These are phyloP conservation scores for Trichonephila clavipes DNA, from an alignment of 1,140 invertebrate species.

Conservation along the genomic window DNA sequence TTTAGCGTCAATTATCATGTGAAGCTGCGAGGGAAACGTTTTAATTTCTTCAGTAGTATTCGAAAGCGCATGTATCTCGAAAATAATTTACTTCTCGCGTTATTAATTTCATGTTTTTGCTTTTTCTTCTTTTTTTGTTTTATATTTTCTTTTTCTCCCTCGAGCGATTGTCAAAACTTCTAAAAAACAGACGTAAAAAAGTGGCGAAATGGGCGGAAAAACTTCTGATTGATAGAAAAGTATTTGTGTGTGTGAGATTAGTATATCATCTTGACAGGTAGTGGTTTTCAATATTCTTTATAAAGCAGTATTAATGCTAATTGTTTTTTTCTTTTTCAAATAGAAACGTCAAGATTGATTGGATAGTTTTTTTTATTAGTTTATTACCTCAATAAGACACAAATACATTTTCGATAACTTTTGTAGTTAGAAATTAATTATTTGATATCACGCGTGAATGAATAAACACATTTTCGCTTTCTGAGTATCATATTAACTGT, in stretches of 20 bases:
- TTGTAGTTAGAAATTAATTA: too few relatives aligned
- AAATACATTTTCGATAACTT: too few relatives aligned
- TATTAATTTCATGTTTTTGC: neutral
- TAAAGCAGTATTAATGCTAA: too few relatives aligned
- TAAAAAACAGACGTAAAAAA: neutral
- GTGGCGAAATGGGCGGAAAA: neutral
- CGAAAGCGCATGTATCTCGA: neutral
- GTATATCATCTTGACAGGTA: neutral
- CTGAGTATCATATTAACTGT: too few relatives aligned
- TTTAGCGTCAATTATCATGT: constrained; percentile 14
- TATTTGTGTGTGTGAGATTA: neutral
- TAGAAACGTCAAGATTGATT: too few relatives aligned
- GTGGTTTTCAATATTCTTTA: neutral
- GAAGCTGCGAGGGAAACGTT: neutral
- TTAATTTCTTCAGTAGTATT: neutral
- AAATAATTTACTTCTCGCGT: neutral
- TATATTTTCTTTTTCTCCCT: neutral
- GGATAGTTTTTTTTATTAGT: too few relatives aligned
- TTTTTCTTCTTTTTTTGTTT: neutral
- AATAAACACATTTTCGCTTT: too few relatives aligned
- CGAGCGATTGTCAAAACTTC: neutral
- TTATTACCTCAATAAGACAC: too few relatives aligned
- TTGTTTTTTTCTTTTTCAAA: too few relatives aligned
- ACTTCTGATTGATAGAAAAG: neutral
- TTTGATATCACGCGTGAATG: too few relatives aligned